A percentile compares a stretch with the other conserved stretches of the same genome.
phyloP scores from a whole-genome alignment of 2,888 invertebrate species.

The Nemotelus nigrinus region DNA sequence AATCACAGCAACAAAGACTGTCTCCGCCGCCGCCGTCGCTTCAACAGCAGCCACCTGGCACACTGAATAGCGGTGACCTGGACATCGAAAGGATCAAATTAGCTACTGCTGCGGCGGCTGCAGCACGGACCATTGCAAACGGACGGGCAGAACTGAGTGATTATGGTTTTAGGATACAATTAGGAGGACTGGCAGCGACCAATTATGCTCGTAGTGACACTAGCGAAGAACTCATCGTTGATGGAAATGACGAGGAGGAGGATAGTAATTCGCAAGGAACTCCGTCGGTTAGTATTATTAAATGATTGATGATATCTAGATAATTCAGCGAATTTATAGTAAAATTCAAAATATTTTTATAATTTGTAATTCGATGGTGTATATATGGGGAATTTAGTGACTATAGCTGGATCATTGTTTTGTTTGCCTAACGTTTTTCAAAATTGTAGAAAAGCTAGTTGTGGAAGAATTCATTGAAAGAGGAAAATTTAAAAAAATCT shows the following conservation, averaged over 20 bases:
- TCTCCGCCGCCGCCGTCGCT: conserved; percentile 26
- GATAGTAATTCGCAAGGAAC: conserved; percentile 64
- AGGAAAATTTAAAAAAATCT: too few relatives aligned
- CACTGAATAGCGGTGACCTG: conserved; percentile 56
- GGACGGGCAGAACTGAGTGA: conserved; percentile 61
- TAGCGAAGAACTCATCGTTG: conserved; percentile 65
- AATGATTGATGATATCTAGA: too few relatives aligned
- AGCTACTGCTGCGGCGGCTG: conserved; percentile 60
- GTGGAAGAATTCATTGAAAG: too few relatives aligned
- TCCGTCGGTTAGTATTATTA: conserved; percentile 61
- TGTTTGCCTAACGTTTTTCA: too few relatives aligned
- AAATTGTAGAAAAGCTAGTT: too few relatives aligned
- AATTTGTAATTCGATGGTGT: too few relatives aligned
- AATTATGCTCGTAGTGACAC: conserved; percentile 65
- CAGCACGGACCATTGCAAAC: conserved; percentile 54
- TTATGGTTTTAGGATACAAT: conserved; percentile 65
- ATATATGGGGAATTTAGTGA: too few relatives aligned
- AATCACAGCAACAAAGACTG: conserved; percentile 21
- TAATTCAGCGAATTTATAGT: too few relatives aligned
- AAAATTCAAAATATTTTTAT: too few relatives aligned
- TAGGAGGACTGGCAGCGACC: conserved; percentile 63
- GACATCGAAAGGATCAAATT: conserved; percentile 64
- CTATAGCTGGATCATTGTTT: too few relatives aligned
- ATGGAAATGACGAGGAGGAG: conserved; percentile 64
- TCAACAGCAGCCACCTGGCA: conserved; percentile 8